Conservation (phyloP, 1,140 invertebrate species). For the Magallana ariakensis region DNA sequence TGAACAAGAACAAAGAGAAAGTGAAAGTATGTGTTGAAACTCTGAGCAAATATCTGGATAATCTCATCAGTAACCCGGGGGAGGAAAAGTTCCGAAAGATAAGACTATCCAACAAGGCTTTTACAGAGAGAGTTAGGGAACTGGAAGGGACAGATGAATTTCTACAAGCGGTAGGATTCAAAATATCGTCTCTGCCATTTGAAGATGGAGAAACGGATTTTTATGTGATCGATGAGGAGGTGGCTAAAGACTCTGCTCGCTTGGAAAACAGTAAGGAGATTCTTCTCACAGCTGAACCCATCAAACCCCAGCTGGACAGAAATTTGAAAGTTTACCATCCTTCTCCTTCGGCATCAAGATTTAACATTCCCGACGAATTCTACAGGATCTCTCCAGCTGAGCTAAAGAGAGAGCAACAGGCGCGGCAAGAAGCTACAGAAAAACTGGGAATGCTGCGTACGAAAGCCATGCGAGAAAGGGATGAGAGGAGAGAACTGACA, state of each 20-base stretch:
- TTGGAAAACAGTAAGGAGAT: constrained; percentile 87
- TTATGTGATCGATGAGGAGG: constrained; percentile 73
- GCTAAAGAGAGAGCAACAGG: constrained; percentile 90
- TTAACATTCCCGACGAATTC: constrained; percentile 90
- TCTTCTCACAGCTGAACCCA: constrained; percentile 88
- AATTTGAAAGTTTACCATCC: constrained; percentile 91
- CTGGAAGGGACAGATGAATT: constrained; percentile 91
- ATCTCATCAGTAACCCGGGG: constrained; percentile 90
- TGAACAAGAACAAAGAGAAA: constrained; percentile 90
- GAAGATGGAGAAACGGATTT: constrained; percentile 75
- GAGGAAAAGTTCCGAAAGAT: constrained; percentile 96
- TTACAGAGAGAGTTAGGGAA: constrained; percentile 88
- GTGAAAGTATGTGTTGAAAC: constrained; percentile 91
- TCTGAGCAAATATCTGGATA: constrained; percentile 93
- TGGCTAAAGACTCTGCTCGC: constrained; percentile 75
- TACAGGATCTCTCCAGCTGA: constrained; percentile 89
- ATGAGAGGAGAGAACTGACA: constrained; percentile 87
- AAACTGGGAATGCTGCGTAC: constrained; percentile 90
- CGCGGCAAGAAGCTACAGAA: constrained; percentile 86
- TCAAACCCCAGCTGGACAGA: constrained; percentile 90
- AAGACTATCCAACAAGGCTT: constrained; percentile 89
- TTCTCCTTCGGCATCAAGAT: constrained; percentile 82
- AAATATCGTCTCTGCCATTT: constrained; percentile 69
- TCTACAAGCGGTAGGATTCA: constrained; percentile 91
- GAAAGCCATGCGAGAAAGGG: constrained; percentile 94